Evolutionary conservation across 2,888 invertebrate species (phyloP), one percentile per base, ranked within the genome.

Genomic region (Calliphora vomitoria): DNA sequence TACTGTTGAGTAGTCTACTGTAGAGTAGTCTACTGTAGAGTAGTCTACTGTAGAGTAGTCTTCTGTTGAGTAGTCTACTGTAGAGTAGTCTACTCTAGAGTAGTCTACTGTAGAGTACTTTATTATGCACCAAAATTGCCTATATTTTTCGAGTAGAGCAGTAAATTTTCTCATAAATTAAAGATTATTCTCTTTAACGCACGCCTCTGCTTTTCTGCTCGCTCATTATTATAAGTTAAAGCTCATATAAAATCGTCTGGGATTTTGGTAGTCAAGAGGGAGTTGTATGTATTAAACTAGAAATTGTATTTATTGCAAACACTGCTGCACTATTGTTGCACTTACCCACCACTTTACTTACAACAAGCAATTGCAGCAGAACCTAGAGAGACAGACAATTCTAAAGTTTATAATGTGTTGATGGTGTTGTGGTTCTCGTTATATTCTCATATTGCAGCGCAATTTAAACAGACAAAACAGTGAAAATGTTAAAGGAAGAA

Each of bases 391-490:
- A 47, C 83, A 44, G 58, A 72, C 71, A 79, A 62, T 60, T 74
- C 50, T 72, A 50, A 86, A 76, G 71, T 87, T 87, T 87, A 87
- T 81, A 84, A 81, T 81, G 87, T 84, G 87, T 84, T 87, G 83
- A 87, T 87, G 81, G 76, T 83, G 79, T 80, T 83, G 82, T 83
- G 68, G 62, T 71, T 44, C 79, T 87, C 72, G 86, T 86, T 82
- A 82, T 79, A 86, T 81, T 64, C 53, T 75, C 47, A 55, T 55
- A 75, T 55, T 71, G 31, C 69, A 71, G 50, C 20, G 66, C 75
- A 83, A 82, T 82, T 82, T 71, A 71, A 80, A 18, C 75, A 71
- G 74, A 79, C 79, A 86, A 44, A 75, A 74, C 47, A 69, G 11
- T 47, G 58, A 47, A 68, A 76, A 83, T 41, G 69, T 68, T 58